phyloP scores from a whole-genome alignment of 2,797 vertebrate genomes.

The Argyrosomus regius region DNA sequence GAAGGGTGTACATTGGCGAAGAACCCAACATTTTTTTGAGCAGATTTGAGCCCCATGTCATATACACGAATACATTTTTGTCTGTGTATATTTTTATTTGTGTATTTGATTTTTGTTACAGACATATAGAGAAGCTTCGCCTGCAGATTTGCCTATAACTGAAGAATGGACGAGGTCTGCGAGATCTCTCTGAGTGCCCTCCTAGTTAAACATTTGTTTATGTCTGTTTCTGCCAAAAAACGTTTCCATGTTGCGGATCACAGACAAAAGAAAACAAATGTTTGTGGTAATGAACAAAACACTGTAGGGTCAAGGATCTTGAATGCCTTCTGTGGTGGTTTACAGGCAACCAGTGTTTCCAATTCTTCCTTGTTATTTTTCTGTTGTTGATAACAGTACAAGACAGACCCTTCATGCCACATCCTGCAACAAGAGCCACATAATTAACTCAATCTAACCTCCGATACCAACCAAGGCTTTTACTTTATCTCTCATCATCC shows the following conservation, averaged over 20 bases:
- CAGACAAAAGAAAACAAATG: conserved; percentile 16
- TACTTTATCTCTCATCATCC: conserved; percentile 32
- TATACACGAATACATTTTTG: too few relatives aligned
- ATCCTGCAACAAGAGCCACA: conserved; percentile 31
- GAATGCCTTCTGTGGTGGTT: conserved; percentile 15
- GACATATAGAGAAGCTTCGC: too few relatives aligned
- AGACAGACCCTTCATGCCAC: conserved; percentile 5
- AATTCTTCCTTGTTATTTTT: conserved; percentile 27
- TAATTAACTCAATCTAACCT: conserved; percentile 59
- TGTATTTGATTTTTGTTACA: too few relatives aligned
- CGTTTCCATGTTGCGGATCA: neutral
- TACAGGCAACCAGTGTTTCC: conserved; percentile 1
- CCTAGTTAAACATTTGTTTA: conserved; percentile 5
- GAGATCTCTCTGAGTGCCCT: too few relatives aligned
- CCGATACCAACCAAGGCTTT: conserved; percentile 14
- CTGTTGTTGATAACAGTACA: conserved; percentile 16
- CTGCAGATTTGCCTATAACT: too few relatives aligned
- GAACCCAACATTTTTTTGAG: too few relatives aligned
- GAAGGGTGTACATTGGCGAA: too few relatives aligned
- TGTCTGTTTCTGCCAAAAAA: conserved; percentile 3
- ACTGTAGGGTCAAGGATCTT: conserved; percentile 1
- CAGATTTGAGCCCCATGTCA: too few relatives aligned
- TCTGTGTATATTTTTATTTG: too few relatives aligned
- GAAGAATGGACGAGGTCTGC: too few relatives aligned
- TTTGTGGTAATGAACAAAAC: conserved; percentile 22